These are phyloP conservation scores for Perdita meconis DNA, from an alignment of 2,888 invertebrate genomes.

Conservation along the genomic window DNA sequence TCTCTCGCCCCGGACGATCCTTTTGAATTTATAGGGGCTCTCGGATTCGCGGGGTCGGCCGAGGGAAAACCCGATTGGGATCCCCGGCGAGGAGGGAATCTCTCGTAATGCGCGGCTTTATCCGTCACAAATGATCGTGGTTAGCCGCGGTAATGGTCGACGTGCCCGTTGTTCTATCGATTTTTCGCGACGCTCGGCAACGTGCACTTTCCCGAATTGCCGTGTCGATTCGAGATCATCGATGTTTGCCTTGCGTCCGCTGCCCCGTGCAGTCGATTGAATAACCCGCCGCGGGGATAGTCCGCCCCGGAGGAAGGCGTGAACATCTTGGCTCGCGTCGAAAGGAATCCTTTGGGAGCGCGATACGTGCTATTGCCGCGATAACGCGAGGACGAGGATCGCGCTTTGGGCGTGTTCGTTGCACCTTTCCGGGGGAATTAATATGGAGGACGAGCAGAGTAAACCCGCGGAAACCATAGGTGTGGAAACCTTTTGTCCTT, in stretches of 20 bases:
- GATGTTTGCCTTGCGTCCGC: constrained; percentile 19
- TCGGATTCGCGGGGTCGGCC: constrained; percentile 50
- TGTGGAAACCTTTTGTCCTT: too few species aligned
- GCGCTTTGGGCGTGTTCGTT: constrained; percentile 15
- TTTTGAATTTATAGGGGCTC: constrained; percentile 57
- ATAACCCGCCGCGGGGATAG: constrained; percentile 15
- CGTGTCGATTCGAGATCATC: constrained; percentile 13
- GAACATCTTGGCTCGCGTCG: neutral
- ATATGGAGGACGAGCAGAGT: neutral
- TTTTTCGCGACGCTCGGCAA: constrained; percentile 31
- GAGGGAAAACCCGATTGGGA: constrained; percentile 50
- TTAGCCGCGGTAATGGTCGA: constrained; percentile 37
- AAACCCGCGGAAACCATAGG: too few species aligned
- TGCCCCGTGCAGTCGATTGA: constrained; percentile 21
- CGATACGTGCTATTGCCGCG: constrained; percentile 26
- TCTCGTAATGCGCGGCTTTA: constrained; percentile 51
- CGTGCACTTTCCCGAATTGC: constrained; percentile 50
- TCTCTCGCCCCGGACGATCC: constrained; percentile 33
- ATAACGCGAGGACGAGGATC: constrained; percentile 8
- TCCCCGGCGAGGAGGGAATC: constrained; percentile 24
- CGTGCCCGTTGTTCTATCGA: constrained; percentile 26
- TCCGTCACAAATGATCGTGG: constrained; percentile 50
- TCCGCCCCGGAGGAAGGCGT: constrained; percentile 7
- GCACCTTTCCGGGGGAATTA: constrained; percentile 12
- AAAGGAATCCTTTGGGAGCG: constrained; percentile 8